phyloP scores from a whole-genome alignment of 1,140 invertebrate genomes.

The Olivierus martensii region DNA sequence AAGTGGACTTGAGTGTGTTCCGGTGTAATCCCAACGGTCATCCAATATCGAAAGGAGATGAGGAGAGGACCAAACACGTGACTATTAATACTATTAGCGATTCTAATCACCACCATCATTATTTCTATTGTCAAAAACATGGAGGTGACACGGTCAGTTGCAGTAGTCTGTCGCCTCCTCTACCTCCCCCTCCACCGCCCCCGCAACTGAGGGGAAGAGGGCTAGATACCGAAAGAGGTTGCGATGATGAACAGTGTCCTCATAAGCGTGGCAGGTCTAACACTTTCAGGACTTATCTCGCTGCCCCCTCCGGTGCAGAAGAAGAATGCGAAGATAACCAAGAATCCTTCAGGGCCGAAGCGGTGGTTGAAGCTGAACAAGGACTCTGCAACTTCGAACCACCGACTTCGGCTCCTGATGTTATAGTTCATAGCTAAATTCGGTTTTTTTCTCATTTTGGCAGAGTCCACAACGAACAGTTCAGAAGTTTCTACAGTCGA shows the following conservation, averaged over 20 bases:
- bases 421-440: slow-evolving; percentile 53
- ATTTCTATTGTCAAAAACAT: not conserved
- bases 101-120: not conserved
- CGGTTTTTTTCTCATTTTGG: too few species aligned
- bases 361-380: slow-evolving; percentile 41
- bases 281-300: too few species aligned
- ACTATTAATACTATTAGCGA: slow-evolving; percentile 3
- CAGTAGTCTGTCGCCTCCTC: slow-evolving; percentile 6
- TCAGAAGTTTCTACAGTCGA: too few species aligned
- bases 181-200: slow-evolving; percentile 13
- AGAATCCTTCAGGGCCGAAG: slow-evolving; percentile 37
- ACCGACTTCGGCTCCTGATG: slow-evolving; percentile 18
- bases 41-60: not conserved
- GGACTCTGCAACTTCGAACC: slow-evolving; percentile 42
- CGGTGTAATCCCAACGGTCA: slow-evolving; percentile 21
- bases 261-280: too few species aligned
- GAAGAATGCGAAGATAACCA: slow-evolving; percentile 3
- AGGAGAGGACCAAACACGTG: not conserved
- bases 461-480: too few species aligned
- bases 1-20: slow-evolving; percentile 20
- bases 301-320: not conserved
- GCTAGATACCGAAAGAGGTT: not conserved
- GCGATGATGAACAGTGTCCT: too few species aligned
- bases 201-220: slow-evolving; percentile 5
- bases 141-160: not conserved